Percentiles rank a stretch among this genome's conserved stretches.
Evolutionary conservation across 2,797 vertebrate genomes (phyloP).

Genomic region (Telmatherina bonti): DNA sequence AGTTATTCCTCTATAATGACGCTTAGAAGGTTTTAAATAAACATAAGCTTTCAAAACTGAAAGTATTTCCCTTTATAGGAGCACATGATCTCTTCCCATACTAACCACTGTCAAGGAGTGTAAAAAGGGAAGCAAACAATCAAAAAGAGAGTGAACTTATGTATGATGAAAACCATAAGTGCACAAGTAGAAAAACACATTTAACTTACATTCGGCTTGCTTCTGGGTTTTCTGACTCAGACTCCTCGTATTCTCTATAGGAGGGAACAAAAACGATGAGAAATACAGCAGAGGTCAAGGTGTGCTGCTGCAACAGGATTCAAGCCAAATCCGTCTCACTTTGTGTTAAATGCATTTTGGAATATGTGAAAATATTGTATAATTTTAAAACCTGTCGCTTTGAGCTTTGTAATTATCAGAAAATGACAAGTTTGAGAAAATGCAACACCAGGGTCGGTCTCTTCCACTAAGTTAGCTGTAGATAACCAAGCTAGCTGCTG

Average conservation of each 20-base stretch:
- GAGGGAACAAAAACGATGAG: slow-evolving; percentile 55
- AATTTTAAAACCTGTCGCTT: background rate
- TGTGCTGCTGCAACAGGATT: slow-evolving; percentile 5
- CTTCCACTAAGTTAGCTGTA: background rate
- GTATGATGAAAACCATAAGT: background rate
- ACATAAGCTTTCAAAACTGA: no score
- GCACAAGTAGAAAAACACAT: background rate
- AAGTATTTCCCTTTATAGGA: no score
- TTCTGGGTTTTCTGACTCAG: slow-evolving; percentile 95
- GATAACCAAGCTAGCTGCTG: background rate
- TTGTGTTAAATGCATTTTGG: background rate
- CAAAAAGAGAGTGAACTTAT: background rate
- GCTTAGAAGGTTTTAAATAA: no score
- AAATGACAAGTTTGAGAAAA: background rate
- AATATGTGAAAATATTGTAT: background rate
- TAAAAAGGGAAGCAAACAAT: no score
- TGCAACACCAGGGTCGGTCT: slow-evolving; percentile 1
- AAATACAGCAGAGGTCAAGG: slow-evolving; percentile 21
- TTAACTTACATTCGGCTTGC: slow-evolving; percentile 99
- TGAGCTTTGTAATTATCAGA: background rate
- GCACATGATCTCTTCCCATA: no score
- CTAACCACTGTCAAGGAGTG: no score
- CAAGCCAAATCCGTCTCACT: background rate
- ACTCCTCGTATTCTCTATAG: slow-evolving; percentile 94
- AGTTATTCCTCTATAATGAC: no score